phyloP scores from a whole-genome alignment of 2,888 invertebrate genomes.

The Erebia palarica region DNA sequence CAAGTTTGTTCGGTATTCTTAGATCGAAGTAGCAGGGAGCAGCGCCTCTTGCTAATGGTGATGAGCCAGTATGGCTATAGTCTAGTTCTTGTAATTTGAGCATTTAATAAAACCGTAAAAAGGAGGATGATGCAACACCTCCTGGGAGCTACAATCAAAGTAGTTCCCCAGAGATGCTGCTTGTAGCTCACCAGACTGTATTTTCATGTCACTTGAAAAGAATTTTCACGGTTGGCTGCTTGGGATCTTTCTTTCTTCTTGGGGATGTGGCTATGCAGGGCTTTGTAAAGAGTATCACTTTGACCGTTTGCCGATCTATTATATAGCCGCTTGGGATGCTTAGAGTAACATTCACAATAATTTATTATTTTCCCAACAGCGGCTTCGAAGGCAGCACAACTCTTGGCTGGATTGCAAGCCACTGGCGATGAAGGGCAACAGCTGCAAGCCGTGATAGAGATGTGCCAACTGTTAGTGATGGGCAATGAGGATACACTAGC shows the following conservation, averaged over 20 bases:
- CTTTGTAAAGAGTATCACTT: too few species aligned
- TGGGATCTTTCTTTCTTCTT: too few species aligned
- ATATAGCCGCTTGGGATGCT: not conserved
- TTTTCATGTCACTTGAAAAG: too few species aligned
- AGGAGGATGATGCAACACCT: too few species aligned
- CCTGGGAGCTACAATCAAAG: too few species aligned
- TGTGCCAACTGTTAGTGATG: slow-evolving; percentile 99
- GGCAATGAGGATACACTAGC: slow-evolving; percentile 99
- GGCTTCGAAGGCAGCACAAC: slow-evolving; percentile 95
- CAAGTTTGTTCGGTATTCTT: not conserved
- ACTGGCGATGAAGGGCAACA: slow-evolving; percentile 97
- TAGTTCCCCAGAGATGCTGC: too few species aligned
- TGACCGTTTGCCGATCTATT: too few species aligned
- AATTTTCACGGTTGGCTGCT: too few species aligned
- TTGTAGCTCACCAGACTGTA: too few species aligned
- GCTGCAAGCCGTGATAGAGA: slow-evolving; percentile 97
- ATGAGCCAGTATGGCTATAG: not conserved
- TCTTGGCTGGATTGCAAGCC: slow-evolving; percentile 95
- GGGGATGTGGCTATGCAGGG: too few species aligned
- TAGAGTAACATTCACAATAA: not conserved
- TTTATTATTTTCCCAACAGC: slow-evolving; percentile 66
- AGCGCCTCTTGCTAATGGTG: not conserved
- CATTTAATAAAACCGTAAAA: too few species aligned
- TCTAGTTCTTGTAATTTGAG: too few species aligned
- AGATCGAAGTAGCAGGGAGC: not conserved